Base-by-base conservation (phyloP, 35 echinoderm and acorn worm genomes). In the Patiria miniata region DNA sequence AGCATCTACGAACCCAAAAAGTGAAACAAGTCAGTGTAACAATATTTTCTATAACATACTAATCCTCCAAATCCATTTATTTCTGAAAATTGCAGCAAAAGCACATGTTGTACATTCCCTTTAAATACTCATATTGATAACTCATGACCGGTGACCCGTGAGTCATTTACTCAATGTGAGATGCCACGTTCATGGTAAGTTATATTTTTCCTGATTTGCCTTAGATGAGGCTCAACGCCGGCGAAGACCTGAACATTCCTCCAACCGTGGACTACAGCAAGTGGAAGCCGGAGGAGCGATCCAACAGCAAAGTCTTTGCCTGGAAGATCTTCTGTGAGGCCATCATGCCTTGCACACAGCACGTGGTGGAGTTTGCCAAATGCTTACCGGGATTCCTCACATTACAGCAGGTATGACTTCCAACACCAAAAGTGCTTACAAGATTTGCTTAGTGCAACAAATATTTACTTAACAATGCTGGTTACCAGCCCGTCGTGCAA, bases 291-390 rank as follows among this genome's bases (percentile, higher is more conserved):
- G 82, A 91, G 29, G 68, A 91, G 80, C 54, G 89, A 21, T 77
- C 34, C 26, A 85, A 79, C 34, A 79, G 79, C 36, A 88, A 87
- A 36, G 33, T 84, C 0, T 81, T 87, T 38, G 85, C 93, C 28
- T 98, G 96, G 96, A 98, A 81, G 59, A 23, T 86, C n/a, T 97
- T 94, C 78, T 54, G 90, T 50, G 89, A 93, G 68, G 92, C 92
- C 7, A 79, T 94, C 37, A 91, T 85, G 52, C 96, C 96, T 10
- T 77, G 89, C 37, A 82, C 83, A 18, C 86, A 94, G 53, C 94
- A 79, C 36, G 88, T 98, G 0, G 93, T 98, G 21, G 92, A 98
- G 44, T 98, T 97, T 87, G 93, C 96, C 34, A 98, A 94, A 58
- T 94, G 96, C 69, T 61, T 94, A 37, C 96, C 96, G 19, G 95